Conservation (phyloP, 2,113 vertebrate species). For the Mobula birostris region DNA sequence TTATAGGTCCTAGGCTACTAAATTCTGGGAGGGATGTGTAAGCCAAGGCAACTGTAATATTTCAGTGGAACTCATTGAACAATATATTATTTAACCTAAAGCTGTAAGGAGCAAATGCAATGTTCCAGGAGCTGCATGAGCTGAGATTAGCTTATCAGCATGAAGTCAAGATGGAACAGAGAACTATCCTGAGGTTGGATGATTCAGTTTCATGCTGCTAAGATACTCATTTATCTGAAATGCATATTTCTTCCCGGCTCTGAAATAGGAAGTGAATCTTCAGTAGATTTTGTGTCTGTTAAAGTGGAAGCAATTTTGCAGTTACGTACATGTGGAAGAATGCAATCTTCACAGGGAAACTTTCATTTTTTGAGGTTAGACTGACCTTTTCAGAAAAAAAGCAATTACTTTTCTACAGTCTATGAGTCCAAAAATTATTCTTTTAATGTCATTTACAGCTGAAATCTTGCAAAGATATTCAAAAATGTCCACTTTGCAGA, state of each 20-base stretch:
- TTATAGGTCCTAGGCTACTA: background rate
- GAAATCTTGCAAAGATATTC: background rate
- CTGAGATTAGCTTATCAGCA: background rate
- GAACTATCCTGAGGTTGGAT: background rate
- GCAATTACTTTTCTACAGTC: slow-evolving; percentile 15
- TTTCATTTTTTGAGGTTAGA: background rate
- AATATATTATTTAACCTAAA: background rate
- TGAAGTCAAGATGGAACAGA: background rate
- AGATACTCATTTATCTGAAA: background rate
- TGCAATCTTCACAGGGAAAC: background rate
- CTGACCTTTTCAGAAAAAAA: background rate
- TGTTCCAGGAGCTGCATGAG: background rate
- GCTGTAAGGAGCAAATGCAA: background rate
- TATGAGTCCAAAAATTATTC: background rate
- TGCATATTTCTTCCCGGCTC: background rate
- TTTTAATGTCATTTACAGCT: slow-evolving; percentile 21
- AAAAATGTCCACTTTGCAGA: slow-evolving; percentile 3
- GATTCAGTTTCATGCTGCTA: background rate
- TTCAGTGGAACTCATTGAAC: background rate
- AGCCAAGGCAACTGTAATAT: background rate
- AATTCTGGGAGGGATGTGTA: background rate
- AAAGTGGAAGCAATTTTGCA: background rate
- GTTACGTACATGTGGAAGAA: slow-evolving; percentile 1
- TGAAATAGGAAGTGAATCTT: background rate
- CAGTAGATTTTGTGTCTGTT: background rate